Conservation (phyloP, 2,113 vertebrate species). For the Peromyscus leucopus region DNA sequence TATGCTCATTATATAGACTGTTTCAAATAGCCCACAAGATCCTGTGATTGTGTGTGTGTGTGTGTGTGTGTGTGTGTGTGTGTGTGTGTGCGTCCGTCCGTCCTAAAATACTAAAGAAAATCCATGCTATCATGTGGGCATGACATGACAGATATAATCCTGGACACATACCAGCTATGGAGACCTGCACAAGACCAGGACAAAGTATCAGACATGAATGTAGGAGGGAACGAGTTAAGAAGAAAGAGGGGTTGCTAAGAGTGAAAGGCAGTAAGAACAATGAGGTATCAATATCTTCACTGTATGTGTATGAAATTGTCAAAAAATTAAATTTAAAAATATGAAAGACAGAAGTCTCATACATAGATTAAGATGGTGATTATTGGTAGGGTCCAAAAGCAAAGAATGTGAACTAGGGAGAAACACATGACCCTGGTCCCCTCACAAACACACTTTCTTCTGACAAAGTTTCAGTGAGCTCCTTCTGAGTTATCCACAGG, state of each 20-base stretch:
- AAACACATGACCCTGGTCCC: background rate
- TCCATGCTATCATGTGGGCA: too few relatives aligned
- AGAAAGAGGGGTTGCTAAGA: background rate
- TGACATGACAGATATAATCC: background rate
- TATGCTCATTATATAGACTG: background rate
- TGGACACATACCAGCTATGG: background rate
- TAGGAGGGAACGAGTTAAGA: background rate
- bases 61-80: too few relatives aligned
- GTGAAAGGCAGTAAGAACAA: background rate
- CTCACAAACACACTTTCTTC: slow-evolving; percentile 26
- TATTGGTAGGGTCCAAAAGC: background rate
- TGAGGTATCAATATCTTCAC: background rate
- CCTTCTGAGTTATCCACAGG: slow-evolving; percentile 71
- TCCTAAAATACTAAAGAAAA: background rate
- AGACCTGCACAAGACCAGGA: background rate
- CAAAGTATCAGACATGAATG: too few relatives aligned
- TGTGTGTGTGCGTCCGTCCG: too few relatives aligned
- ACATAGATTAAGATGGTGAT: background rate
- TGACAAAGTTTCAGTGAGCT: slow-evolving; percentile 66
- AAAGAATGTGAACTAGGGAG: background rate
- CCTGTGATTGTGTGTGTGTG: background rate
- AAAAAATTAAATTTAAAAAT: background rate
- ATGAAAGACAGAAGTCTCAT: background rate
- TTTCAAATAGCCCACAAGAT: background rate
- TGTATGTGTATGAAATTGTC: background rate